Base-by-base conservation (phyloP, 2,888 invertebrate species). In the Scaptomyza flava region DNA sequence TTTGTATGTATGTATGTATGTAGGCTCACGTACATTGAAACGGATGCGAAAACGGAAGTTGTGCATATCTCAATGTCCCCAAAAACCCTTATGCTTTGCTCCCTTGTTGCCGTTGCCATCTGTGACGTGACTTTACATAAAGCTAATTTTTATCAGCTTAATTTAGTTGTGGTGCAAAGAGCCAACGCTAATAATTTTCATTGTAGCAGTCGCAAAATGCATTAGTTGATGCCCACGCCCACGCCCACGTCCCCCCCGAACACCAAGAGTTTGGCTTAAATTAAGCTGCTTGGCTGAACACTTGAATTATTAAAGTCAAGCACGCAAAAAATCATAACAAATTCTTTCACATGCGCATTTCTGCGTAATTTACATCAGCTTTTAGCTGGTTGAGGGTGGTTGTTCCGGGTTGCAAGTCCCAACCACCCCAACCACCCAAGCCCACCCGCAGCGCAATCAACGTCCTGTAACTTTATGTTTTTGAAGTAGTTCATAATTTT, bases 131-230 rank as follows among this genome's bases (percentile, higher is more conserved):
- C 84, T 87, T 87, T 68, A 67, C 80, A 69, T 56, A 73, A 68
- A 71, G 69, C 56, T 59, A 66, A 67, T 79, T 81, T 87, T 85
- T 87, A 87, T 87, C 82, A 82, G 73, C 81, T 85, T 87, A 80
- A 87, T 82, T 84, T 84, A 77, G 87, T 72, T 81, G 71, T 61
- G 68, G 61, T 53, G 42, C 20, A 34, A 27, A 48, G 62, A 68
- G 61, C 51, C 56, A 59, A 62, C 64, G 50, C 56, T 59, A 36
- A 56, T 72, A 68, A 50, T 66, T 74, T 64, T 65, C 65, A 64
- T 53, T 63, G 77, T 53, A 68, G 79, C 59, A 11, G 77, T 53
- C 68, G 81, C 60, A 60, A 60, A 66, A 56, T 85, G 80, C 77
- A 85, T 82, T 81, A 82, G 86, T 72, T 73, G 53, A 43, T 20